Base-by-base conservation (phyloP, 2,113 vertebrate genomes). In the Telmatochromis brichardi region DNA sequence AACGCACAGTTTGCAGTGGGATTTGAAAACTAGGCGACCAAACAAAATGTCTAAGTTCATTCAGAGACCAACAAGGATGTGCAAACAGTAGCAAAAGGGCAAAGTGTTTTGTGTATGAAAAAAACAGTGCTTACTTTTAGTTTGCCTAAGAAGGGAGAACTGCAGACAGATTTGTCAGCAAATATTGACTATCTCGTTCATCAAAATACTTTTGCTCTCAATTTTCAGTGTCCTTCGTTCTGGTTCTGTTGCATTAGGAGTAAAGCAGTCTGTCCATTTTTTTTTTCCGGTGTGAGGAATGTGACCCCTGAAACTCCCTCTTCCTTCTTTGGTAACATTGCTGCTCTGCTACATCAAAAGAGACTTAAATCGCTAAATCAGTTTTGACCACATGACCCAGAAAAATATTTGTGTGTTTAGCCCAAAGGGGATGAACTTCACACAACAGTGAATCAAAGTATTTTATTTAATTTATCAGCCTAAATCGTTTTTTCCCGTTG, bases 271-370 rank as follows among this genome's bases (percentile, higher is more conserved):
- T 86, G 85, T 65, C 45, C 21, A 76, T 88, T 85, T 76, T 76
- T 40, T 40, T 81, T 81, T 26, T 54, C 57, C 7, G 4, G 14
- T 31, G 17, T 33, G 54, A 93, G 84, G 94, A 93, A 94, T 94
- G 89, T 87, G 91, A 92, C 71, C 89, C 81, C 47, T 55, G 57
- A 71, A 86, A 85, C 82, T 88, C 47, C 87, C 21, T 79, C 35
- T 90, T 93, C 94, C 94, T 95, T 96, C 58, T 96, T 95, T 95
- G 94, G 94, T 93, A 94, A 81, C 68, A 78, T 76, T 19, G 4
- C 87, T 85, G 87, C 83, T 81, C 19, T 15, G 10, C 55, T 23
- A 86, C 88, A 89, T 93, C 86, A 93, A 91, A 91, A 83, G 68
- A 80, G 78, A 42, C 71, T 54, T 82, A 87, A 89, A 92, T 90